A percentile compares a stretch with the other conserved stretches of the same genome.
These are phyloP conservation scores for Pecten maximus DNA, from an alignment of 2,888 invertebrate species.

Conservation along the genomic window DNA sequence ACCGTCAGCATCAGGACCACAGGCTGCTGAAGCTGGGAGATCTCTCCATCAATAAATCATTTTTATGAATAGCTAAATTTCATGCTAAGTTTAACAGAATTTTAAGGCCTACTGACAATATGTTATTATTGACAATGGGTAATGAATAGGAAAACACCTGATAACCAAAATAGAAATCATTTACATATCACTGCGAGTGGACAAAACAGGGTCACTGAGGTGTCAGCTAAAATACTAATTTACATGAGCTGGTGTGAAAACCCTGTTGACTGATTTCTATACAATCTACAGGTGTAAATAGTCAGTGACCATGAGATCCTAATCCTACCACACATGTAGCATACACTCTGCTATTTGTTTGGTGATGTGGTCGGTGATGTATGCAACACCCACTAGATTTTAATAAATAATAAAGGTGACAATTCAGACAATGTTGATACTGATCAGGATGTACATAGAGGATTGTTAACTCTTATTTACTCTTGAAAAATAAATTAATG, in stretches of 20 bases:
- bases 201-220: neutral
- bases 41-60: neutral
- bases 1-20: neutral
- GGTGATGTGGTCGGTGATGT: neutral
- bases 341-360: neutral
- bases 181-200: neutral
- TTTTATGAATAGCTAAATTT: slow-evolving; percentile 22
- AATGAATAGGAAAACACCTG: slow-evolving; percentile 10
- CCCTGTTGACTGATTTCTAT: neutral
- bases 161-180: slow-evolving; percentile 5
- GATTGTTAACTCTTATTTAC: too few species aligned
- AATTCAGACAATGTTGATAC: neutral
- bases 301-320: neutral
- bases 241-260: neutral
- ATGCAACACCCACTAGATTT: neutral
- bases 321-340: neutral
- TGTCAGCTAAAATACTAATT: neutral
- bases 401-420: neutral
- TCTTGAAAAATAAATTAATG: too few species aligned
- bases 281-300: neutral
- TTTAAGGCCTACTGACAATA: slow-evolving; percentile 26
- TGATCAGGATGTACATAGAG: too few species aligned
- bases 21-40: neutral
- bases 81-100: slow-evolving; percentile 28
- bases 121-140: neutral